Base-by-base conservation (phyloP, 2,797 vertebrate genomes). In the Anableps anableps region DNA sequence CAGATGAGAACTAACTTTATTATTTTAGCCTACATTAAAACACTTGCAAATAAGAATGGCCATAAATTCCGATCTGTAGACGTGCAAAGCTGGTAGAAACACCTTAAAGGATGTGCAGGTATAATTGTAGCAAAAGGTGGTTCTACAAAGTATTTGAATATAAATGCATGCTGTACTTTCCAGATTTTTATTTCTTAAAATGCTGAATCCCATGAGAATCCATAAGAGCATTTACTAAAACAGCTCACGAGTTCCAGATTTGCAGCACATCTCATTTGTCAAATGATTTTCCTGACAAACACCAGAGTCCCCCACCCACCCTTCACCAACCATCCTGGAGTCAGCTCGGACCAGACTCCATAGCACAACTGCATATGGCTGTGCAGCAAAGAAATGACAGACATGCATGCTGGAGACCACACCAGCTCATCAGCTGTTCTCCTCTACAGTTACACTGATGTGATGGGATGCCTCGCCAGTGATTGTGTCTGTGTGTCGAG, bases 381-480 rank as follows among this genome's bases (percentile, higher is more conserved):
- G 16, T 0, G 21, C 73, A 80, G 60, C 77, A 82, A 34, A 87
- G 60, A 83, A 80, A 87, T 75, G 71, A 74, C 81, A 88, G 26
- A 70, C 50, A 87, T 81, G 26, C 68, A 64, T 5, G 3, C 68
- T 51, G 83, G 47, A 72, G 31, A 64, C 83, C 78, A 86, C 79
- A 79, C 21, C 92, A 91, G 87, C 86, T 91, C 76, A 76, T 29
- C 93, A 92, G 88, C 87, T 91, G 88, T 81, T 85, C 71, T 75
- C 51, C 79, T 84, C 84, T 85, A 70, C 41, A 51, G 84, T 82
- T 76, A 85, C 53, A 73, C 73, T 80, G 62, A 64, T 41, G 51
- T 72, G 77, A 17, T 29, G 77, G 55, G 77, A 81, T 76, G 76
- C 53, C 74, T 36, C 48, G 31, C 72, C 26, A 36, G 48, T 45